These are phyloP conservation scores for Stegophylla sp. DNA, from an alignment of 2,888 invertebrate species.

Conservation along the genomic window DNA sequence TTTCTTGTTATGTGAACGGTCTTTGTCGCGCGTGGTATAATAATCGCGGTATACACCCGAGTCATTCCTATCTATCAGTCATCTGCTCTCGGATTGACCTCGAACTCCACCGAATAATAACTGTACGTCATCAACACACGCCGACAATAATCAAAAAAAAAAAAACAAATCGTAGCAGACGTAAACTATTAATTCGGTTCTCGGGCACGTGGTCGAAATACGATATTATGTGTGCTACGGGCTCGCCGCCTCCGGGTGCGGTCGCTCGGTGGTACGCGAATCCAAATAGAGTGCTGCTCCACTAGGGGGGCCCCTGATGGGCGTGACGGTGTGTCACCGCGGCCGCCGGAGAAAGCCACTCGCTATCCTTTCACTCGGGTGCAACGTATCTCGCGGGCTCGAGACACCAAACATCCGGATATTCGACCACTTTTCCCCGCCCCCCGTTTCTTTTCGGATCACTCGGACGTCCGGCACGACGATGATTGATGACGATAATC, in stretches of 20 bases:
- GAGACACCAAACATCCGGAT: no score
- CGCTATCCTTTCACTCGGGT: constrained; percentile 14
- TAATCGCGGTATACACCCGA: no score
- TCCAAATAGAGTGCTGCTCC: neutral
- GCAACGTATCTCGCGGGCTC: neutral
- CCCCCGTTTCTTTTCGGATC: no score
- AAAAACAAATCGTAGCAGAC: no score
- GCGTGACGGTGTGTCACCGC: neutral
- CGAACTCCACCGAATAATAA: neutral
- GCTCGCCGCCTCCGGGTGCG: constrained; percentile 14
- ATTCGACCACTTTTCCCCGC: no score
- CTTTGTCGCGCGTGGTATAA: no score
- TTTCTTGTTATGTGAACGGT: no score
- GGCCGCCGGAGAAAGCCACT: constrained; percentile 33
- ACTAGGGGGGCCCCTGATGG: constrained; percentile 8
- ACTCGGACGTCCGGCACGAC: no score
- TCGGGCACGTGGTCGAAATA: neutral
- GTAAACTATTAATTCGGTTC: neutral
- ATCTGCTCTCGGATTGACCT: neutral
- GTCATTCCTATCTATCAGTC: neutral
- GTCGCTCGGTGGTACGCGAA: constrained; percentile 5
- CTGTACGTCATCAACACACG: neutral
- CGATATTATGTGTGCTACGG: constrained; percentile 12
- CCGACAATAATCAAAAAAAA: neutral
- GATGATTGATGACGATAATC: no score